These are phyloP conservation scores for Pteromalus puparum DNA, from an alignment of 1,140 invertebrate genomes.

Conservation along the genomic window DNA sequence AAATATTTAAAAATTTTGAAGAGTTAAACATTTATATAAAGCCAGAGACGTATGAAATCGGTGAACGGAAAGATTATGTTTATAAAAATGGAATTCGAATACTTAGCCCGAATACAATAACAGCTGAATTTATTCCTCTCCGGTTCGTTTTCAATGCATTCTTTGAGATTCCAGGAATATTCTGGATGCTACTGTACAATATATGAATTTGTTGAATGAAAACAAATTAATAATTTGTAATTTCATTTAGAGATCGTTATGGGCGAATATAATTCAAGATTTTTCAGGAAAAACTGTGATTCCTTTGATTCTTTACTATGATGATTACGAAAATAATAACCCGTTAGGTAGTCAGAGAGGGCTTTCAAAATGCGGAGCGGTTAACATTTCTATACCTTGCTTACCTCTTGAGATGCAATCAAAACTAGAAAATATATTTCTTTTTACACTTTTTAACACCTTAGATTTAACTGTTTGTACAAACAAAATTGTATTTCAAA, in stretches of 20 bases:
- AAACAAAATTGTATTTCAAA: constrained; percentile 57
- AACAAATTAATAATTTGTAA: constrained; percentile 56
- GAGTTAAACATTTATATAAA: constrained; percentile 44
- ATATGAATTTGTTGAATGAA: constrained; percentile 48
- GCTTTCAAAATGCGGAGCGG: constrained; percentile 4
- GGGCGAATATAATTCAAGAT: constrained; percentile 54
- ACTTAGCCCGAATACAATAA: constrained; percentile 48
- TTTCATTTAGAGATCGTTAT: constrained; percentile 62
- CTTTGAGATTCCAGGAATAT: constrained; percentile 53
- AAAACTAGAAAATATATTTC: constrained; percentile 24
- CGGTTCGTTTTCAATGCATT: constrained; percentile 51
- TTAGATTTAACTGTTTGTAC: constrained; percentile 58
- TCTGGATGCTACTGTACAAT: constrained; percentile 48
- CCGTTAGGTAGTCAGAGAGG: constrained; percentile 14
- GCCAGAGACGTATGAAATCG: constrained; percentile 48
- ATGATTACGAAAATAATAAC: constrained; percentile 33
- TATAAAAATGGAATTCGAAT: constrained; percentile 20
- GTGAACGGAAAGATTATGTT: constrained; percentile 52
- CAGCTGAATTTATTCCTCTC: constrained; percentile 53
- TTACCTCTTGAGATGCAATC: neutral
- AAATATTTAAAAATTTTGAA: constrained; percentile 44
- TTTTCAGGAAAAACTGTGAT: neutral
- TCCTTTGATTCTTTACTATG: constrained; percentile 5
- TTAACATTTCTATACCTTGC: constrained; percentile 6
- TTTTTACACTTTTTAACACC: constrained; percentile 50